phyloP scores from a whole-genome alignment of 2,888 invertebrate genomes.

The Campoplex nolae region DNA sequence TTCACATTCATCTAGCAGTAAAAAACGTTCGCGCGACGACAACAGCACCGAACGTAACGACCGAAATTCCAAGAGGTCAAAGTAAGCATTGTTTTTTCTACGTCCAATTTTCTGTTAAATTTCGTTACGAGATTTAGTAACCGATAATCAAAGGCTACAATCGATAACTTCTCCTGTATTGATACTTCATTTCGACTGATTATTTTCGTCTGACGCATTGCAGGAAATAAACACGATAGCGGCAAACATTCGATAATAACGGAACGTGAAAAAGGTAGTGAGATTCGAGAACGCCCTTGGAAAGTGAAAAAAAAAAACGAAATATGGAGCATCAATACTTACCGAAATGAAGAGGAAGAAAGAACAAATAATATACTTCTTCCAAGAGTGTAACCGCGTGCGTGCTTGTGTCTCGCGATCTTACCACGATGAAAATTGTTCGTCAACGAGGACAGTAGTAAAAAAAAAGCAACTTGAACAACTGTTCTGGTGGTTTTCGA shows the following conservation, averaged over 20 bases:
- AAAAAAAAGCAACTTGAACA: slow-evolving; percentile 13
- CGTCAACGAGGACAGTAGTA: slow-evolving; percentile 32
- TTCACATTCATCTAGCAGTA: slow-evolving; percentile 85
- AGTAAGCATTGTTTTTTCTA: slow-evolving; percentile 81
- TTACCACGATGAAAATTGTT: slow-evolving; percentile 1
- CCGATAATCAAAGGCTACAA: background rate
- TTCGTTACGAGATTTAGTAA: background rate
- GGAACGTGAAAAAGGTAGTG: slow-evolving; percentile 16
- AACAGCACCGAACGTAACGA: slow-evolving; percentile 88
- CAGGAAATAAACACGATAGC: slow-evolving; percentile 73
- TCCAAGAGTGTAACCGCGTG: slow-evolving; percentile 6
- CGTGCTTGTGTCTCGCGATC: slow-evolving; percentile 36
- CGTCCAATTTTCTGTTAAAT: background rate
- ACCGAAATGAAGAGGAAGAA: slow-evolving; percentile 59
- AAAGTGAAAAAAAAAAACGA: slow-evolving; percentile 40
- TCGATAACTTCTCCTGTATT: background rate
- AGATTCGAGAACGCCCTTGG: slow-evolving; percentile 40
- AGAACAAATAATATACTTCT: slow-evolving; percentile 17
- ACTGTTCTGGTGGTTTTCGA: slow-evolving; percentile 35
- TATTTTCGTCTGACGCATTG: slow-evolving; percentile 53
- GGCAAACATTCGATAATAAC: slow-evolving; percentile 50
- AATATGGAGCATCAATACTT: slow-evolving; percentile 71
- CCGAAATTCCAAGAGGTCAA: slow-evolving; percentile 89
- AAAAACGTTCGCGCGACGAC: slow-evolving; percentile 91
- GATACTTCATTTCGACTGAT: background rate